phyloP scores from a whole-genome alignment of 2,113 vertebrate species.

The Cephalophus harveyi region DNA sequence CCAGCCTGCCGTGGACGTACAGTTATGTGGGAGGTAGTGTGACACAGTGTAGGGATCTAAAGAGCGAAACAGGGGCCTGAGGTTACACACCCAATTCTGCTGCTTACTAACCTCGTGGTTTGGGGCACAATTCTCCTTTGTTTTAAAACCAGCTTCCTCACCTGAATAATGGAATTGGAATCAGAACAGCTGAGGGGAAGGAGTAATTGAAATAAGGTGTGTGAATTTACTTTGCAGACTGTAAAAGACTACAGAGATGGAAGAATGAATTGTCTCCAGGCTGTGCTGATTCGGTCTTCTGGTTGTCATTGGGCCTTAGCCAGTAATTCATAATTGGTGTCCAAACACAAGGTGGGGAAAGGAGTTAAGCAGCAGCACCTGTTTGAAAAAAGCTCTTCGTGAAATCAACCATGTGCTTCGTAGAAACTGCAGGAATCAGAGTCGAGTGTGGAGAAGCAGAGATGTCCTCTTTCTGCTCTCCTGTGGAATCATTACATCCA shows the following conservation, averaged over 20 bases:
- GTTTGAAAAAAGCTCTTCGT: not conserved
- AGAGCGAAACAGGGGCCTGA: not conserved
- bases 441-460: not conserved
- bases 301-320: not conserved
- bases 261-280: not conserved
- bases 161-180: not conserved
- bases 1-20: not conserved
- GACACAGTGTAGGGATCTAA: not conserved
- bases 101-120: not conserved
- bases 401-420: not conserved
- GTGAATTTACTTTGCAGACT: not conserved
- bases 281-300: not conserved
- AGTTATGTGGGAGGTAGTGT: not conserved
- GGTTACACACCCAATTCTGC: not conserved
- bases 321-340: not conserved
- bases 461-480: not conserved
- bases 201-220: not conserved
- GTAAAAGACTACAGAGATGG: not conserved
- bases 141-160: not conserved
- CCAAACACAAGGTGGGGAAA: not conserved
- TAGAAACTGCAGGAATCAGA: not conserved
- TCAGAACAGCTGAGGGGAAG: not conserved
- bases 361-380: not conserved
- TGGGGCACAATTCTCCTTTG: not conserved
- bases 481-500: not conserved